Percentiles rank a stretch among this genome's conserved stretches.
phyloP scores from a whole-genome alignment of 2,888 invertebrate species.

The Lypha dubia region DNA sequence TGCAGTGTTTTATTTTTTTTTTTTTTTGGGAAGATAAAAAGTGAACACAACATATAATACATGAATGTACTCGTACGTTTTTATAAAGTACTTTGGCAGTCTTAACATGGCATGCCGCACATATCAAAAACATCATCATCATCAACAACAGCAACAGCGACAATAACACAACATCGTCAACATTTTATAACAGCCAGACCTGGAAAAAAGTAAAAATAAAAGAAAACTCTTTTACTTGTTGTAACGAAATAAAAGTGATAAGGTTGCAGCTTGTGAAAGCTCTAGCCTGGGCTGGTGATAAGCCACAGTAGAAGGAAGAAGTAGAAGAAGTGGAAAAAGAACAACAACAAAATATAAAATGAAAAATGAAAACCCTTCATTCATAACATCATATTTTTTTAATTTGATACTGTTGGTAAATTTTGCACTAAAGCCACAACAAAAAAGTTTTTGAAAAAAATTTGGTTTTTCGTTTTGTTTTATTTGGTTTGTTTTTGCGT shows the following conservation, averaged over 20 bases:
- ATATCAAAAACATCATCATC: conserved; percentile 59
- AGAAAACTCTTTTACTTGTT: conserved; percentile 1
- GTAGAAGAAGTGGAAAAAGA: background rate
- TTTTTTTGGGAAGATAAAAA: conserved; percentile 35
- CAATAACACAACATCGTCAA: conserved; percentile 55
- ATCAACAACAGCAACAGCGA: conserved; percentile 23
- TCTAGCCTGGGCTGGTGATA: background rate
- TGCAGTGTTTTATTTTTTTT: conserved; percentile 20
- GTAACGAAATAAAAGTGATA: conserved; percentile 27
- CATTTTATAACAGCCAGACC: conserved; percentile 47
- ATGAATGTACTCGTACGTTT: background rate
- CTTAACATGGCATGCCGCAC: conserved; percentile 65
- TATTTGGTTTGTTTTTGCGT: background rate
- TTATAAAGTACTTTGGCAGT: conserved; percentile 61
- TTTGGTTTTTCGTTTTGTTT: background rate
- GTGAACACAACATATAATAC: conserved; percentile 23
- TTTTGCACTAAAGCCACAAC: conserved; percentile 21
- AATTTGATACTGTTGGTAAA: conserved; percentile 32
- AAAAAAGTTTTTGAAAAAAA: conserved; percentile 6
- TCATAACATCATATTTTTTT: conserved; percentile 34
- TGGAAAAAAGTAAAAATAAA: background rate
- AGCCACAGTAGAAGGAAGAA: background rate
- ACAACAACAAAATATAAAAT: too few species aligned
- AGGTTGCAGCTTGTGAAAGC: background rate
- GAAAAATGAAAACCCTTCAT: conserved; percentile 12